phyloP scores from a whole-genome alignment of 2,113 vertebrate species.

The Elephas maximus region DNA sequence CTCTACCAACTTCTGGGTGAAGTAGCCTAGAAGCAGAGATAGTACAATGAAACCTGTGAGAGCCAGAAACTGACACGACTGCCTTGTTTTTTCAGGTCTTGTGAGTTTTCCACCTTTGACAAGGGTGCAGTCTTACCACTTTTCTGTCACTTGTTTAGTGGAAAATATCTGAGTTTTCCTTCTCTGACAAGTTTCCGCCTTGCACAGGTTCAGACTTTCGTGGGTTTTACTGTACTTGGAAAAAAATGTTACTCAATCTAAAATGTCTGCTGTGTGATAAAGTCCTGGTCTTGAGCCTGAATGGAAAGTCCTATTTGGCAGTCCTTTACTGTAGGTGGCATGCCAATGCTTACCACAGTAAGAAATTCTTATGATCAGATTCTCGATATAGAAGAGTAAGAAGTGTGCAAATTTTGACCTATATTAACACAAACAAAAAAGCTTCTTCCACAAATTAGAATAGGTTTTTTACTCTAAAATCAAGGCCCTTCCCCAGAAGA shows the following conservation, averaged over 20 bases:
- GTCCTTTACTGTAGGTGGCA: background rate
- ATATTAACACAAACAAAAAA: background rate
- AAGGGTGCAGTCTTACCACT: background rate
- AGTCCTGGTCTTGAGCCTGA: background rate
- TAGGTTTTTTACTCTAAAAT: slow-evolving; percentile 49
- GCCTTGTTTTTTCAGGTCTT: background rate
- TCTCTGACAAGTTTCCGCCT: background rate
- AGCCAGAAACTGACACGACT: background rate
- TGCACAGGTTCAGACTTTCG: background rate
- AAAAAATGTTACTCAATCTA: background rate
- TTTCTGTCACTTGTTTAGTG: background rate
- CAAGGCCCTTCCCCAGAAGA: slow-evolving; percentile 25
- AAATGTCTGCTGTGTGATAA: background rate
- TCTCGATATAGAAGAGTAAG: slow-evolving; percentile 17
- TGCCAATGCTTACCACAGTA: background rate
- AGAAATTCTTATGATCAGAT: slow-evolving; percentile 27
- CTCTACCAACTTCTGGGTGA: background rate
- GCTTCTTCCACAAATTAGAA: slow-evolving; percentile 26
- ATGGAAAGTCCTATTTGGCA: background rate
- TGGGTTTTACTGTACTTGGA: background rate
- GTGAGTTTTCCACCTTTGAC: background rate
- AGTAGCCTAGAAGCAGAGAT: background rate
- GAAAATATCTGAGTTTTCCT: background rate
- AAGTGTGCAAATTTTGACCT: slow-evolving; percentile 17
- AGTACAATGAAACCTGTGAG: background rate